Percentiles rank a stretch among this genome's conserved stretches.
These are phyloP conservation scores for Drosophila tani DNA, from an alignment of 1,140 invertebrate species.

Conservation along the genomic window DNA sequence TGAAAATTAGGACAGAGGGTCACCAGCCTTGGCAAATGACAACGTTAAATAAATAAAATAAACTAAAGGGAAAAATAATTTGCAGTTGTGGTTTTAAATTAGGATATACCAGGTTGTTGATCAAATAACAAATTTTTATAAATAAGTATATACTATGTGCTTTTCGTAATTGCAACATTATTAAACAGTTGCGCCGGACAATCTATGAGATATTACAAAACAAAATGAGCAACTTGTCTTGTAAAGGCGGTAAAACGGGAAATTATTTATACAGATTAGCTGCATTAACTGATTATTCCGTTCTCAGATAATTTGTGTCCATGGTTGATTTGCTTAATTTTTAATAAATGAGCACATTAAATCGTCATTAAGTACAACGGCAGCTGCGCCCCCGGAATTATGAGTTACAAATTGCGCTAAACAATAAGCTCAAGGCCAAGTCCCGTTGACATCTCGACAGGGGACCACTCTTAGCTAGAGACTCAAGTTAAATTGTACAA, in stretches of 20 bases:
- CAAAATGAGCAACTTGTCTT: conserved; percentile 59
- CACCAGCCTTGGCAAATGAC: conserved; percentile 52
- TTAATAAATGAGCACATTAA: conserved; percentile 70
- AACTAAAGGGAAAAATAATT: conserved; percentile 52
- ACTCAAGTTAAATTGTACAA: conserved; percentile 31
- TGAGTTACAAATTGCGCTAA: conserved; percentile 67
- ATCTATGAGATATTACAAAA: conserved; percentile 46
- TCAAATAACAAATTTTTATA: conserved; percentile 1
- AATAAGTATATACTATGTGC: conserved; percentile 17
- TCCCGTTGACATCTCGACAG: conserved; percentile 50
- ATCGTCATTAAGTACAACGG: conserved; percentile 27
- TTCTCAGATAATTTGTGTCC: conserved; percentile 15
- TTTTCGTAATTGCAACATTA: too few relatives aligned
- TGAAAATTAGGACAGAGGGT: conserved; percentile 58
- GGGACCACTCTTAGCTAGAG: conserved; percentile 3
- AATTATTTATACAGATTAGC: conserved; percentile 48
- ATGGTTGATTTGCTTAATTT: conserved; percentile 51
- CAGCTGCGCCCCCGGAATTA: conserved; percentile 48
- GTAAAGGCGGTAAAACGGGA: conserved; percentile 21
- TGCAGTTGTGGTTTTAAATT: conserved; percentile 22
- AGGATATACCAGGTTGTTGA: conserved; percentile 13
- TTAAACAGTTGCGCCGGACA: conserved; percentile 57
- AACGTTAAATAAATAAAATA: conserved; percentile 49
- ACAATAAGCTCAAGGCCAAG: conserved; percentile 66
- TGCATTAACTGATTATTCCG: conserved; percentile 50